phyloP scores from a whole-genome alignment of 2,113 vertebrate genomes.

The Nymphicus hollandicus region DNA sequence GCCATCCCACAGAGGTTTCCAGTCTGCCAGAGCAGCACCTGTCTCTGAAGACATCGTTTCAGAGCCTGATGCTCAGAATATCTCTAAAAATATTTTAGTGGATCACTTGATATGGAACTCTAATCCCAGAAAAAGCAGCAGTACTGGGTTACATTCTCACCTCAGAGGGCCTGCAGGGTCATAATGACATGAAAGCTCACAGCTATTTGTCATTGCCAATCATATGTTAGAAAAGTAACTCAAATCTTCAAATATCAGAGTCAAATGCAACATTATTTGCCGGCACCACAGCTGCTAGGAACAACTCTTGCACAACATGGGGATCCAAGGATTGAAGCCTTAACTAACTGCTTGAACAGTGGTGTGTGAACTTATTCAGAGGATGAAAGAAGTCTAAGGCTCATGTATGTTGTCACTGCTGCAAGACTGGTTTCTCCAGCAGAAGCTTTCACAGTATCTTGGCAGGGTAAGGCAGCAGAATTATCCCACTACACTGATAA shows the following conservation, averaged over 20 bases:
- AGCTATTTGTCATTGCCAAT: not conserved
- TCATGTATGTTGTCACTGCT: not conserved
- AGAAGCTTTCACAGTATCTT: not conserved
- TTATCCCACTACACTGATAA: not conserved
- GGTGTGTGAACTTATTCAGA: not conserved
- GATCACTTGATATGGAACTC: not conserved
- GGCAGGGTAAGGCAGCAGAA: not conserved
- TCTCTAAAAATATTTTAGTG: not conserved
- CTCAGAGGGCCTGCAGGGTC: not conserved
- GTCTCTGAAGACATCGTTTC: not conserved
- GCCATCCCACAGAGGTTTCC: not conserved
- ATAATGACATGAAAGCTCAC: not conserved
- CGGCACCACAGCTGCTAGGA: not conserved
- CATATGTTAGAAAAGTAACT: not conserved
- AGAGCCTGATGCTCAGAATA: not conserved
- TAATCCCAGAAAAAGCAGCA: not conserved
- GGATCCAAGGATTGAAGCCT: not conserved
- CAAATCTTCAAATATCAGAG: not conserved
- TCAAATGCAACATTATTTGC: not conserved
- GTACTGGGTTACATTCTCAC: not conserved
- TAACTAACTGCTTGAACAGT: not conserved
- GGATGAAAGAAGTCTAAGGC: not conserved
- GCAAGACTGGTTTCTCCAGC: not conserved
- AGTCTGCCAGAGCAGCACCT: not conserved
- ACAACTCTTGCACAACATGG: not conserved